A percentile compares a stretch with the other conserved stretches of the same genome.
phyloP scores from a whole-genome alignment of 2,888 invertebrate genomes.

The Allolobophora icterica region DNA sequence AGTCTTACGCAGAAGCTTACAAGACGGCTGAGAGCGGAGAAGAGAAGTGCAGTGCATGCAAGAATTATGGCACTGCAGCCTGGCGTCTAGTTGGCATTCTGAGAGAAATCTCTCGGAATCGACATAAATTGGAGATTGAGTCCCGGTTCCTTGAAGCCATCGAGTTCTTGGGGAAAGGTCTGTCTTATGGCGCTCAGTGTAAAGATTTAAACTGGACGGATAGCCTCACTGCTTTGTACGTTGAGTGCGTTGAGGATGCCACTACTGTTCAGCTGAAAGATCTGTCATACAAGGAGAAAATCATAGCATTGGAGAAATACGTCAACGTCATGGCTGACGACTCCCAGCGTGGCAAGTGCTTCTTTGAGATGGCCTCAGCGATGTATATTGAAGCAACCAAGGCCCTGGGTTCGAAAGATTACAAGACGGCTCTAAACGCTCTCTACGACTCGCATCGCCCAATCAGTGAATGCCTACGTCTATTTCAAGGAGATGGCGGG shows the following conservation, averaged over 20 bases:
- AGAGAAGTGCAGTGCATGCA: not conserved
- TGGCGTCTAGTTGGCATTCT: not conserved
- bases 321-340: not conserved
- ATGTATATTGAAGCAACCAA: not conserved
- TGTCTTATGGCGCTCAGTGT: not conserved
- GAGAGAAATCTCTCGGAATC: not conserved
- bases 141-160: not conserved
- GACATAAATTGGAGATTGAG: not conserved
- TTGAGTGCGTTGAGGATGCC: not conserved
- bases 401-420: not conserved
- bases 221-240: slow-evolving; percentile 3
- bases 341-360: not conserved
- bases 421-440: slow-evolving; percentile 2
- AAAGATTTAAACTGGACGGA: not conserved
- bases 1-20: not conserved
- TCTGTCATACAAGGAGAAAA: not conserved
- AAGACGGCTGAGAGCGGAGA: not conserved
- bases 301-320: slow-evolving; percentile 17
- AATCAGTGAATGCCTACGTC: not conserved
- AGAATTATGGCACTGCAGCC: slow-evolving; percentile 9
- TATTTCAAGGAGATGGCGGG: not conserved
- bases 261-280: slow-evolving; percentile 1
- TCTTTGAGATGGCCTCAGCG: slow-evolving; percentile 9
- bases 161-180: slow-evolving; percentile 17
- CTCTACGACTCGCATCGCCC: not conserved